A percentile compares a stretch with the other conserved stretches of the same genome.
Evolutionary conservation across 2,888 invertebrate genomes (phyloP).

Genomic region (Stegophylla sp.): DNA sequence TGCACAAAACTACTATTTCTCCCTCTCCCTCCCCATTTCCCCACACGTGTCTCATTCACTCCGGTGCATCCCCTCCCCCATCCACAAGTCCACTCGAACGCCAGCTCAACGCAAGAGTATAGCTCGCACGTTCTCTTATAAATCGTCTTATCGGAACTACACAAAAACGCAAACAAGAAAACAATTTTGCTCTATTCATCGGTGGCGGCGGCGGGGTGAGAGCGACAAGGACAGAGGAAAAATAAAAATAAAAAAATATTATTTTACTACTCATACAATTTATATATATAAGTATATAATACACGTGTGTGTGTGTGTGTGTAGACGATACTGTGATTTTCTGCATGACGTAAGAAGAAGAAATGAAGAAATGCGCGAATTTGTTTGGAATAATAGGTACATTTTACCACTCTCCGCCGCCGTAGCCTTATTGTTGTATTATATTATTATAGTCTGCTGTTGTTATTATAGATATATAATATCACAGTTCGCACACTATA

Average conservation of each 20-base stretch:
- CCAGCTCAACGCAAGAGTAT: slow-evolving; percentile 28
- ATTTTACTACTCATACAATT: background rate
- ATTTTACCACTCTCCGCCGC: background rate
- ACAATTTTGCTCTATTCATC: slow-evolving; percentile 47
- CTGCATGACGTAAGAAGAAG: slow-evolving; percentile 23
- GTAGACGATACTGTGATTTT: slow-evolving; percentile 15
- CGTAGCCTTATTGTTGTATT: background rate
- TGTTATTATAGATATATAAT: background rate
- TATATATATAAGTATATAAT: background rate
- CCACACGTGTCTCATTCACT: no score
- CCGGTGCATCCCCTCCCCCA: background rate
- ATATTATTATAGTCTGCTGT: background rate
- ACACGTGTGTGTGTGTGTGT: background rate
- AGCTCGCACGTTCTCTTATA: slow-evolving; percentile 17
- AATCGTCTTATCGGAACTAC: slow-evolving; percentile 56
- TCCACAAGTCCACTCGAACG: slow-evolving; percentile 32
- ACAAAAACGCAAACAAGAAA: slow-evolving; percentile 49
- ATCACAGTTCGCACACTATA: no score
- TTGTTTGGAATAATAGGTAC: background rate
- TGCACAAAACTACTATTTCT: slow-evolving; percentile 51
- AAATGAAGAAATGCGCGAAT: slow-evolving; percentile 4
- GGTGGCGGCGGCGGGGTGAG: no score
- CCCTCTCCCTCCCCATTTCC: slow-evolving; percentile 2
- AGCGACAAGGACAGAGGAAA: no score
- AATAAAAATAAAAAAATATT: no score